Evolutionary conservation across 2,797 vertebrate species (phyloP).

Genomic region (Myotis findleyi): DNA sequence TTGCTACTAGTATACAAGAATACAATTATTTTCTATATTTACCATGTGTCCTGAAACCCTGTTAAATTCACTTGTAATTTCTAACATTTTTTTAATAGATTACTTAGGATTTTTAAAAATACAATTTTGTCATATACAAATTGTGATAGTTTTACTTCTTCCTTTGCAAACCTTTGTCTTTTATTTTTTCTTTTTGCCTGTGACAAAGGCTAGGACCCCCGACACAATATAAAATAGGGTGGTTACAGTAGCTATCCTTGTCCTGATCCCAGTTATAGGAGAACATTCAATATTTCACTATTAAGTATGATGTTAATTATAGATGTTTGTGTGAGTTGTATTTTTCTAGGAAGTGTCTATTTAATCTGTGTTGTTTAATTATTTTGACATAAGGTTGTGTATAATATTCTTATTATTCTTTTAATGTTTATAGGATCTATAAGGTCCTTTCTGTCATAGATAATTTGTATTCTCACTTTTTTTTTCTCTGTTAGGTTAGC

Average conservation of each 20-base stretch:
- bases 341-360: background rate
- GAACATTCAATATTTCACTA: background rate
- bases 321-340: background rate
- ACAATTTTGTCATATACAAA: background rate
- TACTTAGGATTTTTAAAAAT: background rate
- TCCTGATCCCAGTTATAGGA: background rate
- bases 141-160: background rate
- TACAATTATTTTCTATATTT: background rate
- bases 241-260: background rate
- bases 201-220: background rate
- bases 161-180: background rate
- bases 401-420: background rate
- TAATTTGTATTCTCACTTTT: conserved; percentile 3
- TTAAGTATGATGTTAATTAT: background rate
- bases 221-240: background rate
- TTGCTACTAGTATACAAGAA: background rate
- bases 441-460: background rate
- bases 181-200: background rate
- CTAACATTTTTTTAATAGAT: background rate
- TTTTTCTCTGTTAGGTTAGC: background rate
- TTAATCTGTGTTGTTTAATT: background rate
- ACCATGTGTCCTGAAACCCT: background rate
- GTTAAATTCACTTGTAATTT: background rate
- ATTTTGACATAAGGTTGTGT: background rate
- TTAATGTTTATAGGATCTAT: background rate